A percentile compares a stretch with the other conserved stretches of the same genome.
Evolutionary conservation across 1,140 invertebrate genomes (phyloP).

Genomic region (Pomacea maculata): DNA sequence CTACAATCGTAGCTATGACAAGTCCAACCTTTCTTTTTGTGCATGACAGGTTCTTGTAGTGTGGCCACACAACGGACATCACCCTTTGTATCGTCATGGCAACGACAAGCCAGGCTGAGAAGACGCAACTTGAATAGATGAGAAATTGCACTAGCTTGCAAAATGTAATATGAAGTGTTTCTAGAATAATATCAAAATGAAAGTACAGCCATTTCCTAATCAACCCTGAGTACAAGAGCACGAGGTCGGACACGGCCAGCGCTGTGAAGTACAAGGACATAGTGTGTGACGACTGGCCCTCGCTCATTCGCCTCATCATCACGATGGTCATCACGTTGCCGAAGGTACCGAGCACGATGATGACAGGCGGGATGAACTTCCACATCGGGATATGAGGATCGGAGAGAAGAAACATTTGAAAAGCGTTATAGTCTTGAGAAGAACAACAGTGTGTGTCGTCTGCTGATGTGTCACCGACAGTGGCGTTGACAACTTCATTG

Average conservation of each 20-base stretch:
- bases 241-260: conserved; percentile 24
- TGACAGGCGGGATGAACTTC: conserved; percentile 20
- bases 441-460: too few species aligned
- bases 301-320: conserved; percentile 21
- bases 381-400: neutral
- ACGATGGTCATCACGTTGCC: conserved; percentile 36
- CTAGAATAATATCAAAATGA: conserved; percentile 24
- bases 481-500: too few species aligned
- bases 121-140: conserved; percentile 16
- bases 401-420: neutral
- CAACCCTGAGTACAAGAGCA: conserved; percentile 28
- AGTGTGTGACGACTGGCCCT: conserved; percentile 1
- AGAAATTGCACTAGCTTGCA: conserved; percentile 30
- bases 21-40: too few species aligned
- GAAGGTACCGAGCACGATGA: conserved; percentile 36
- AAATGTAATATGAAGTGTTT: conserved; percentile 1
- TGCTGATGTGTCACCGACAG: too few species aligned
- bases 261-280: conserved; percentile 13
- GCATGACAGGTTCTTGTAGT: conserved; percentile 11
- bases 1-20: too few species aligned
- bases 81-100: conserved; percentile 33
- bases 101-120: conserved; percentile 32
- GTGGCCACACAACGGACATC: conserved; percentile 32
- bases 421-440: neutral
- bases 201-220: conserved; percentile 29